Conservation (phyloP, 2,113 vertebrate species). For the Ptyas mucosa region DNA sequence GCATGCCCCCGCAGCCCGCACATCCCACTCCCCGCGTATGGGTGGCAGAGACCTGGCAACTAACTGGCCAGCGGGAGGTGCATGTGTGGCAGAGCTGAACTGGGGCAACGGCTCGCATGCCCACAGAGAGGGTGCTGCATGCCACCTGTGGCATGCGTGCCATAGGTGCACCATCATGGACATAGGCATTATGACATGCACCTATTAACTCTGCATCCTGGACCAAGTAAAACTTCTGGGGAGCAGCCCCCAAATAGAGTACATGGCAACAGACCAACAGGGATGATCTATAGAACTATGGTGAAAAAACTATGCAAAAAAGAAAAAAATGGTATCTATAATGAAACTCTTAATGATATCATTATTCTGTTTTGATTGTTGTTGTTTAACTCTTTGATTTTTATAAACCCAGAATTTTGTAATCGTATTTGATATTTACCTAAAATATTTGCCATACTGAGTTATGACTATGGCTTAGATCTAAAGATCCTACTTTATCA, state of each 20-base stretch:
- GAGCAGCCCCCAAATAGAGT: not conserved
- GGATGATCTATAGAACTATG: not conserved
- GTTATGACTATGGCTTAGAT: not conserved
- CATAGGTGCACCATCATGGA: no score
- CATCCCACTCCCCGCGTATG: no score
- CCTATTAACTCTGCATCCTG: not conserved
- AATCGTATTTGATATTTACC: not conserved
- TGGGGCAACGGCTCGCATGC: no score
- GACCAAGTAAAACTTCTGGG: not conserved
- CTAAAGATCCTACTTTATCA: not conserved
- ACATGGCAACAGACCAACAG: not conserved
- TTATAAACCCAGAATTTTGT: not conserved
- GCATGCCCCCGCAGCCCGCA: no score
- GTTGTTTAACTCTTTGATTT: not conserved
- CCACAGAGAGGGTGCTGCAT: no score
- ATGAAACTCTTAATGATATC: not conserved
- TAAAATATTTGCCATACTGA: not conserved
- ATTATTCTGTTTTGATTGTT: not conserved
- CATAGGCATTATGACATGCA: not conserved
- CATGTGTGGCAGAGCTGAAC: no score
- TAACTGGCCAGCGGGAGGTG: no score
- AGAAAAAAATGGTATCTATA: not conserved
- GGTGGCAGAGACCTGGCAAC: no score
- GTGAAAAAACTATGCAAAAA: not conserved
- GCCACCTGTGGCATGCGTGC: no score